Conservation (phyloP, 2,888 invertebrate genomes). For the Corbicula japonica region DNA sequence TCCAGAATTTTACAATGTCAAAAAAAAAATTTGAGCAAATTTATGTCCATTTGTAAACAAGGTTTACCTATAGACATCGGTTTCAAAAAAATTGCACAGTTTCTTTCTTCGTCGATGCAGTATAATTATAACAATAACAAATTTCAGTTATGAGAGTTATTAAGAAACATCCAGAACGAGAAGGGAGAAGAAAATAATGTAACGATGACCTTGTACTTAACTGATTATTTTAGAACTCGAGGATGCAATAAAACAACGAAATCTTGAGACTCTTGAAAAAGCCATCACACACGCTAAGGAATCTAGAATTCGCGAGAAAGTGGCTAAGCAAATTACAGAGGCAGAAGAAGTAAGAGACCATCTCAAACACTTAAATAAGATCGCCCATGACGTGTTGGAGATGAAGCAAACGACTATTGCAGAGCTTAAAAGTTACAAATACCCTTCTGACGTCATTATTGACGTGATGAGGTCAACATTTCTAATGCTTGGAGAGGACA, state of each 20-base stretch:
- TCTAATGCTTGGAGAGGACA: conserved; percentile 66
- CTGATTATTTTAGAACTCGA: conserved; percentile 52
- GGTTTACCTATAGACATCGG: no score
- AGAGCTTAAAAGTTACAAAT: conserved; percentile 70
- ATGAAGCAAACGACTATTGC: conserved; percentile 73
- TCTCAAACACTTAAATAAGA: conserved; percentile 63
- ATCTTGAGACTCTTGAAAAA: conserved; percentile 63
- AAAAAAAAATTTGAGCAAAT: no score
- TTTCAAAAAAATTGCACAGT: no score
- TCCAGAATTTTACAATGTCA: no score
- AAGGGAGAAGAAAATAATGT: no score
- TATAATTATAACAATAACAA: no score
- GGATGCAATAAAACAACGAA: conserved; percentile 66
- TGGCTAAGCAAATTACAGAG: conserved; percentile 62
- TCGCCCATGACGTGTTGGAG: conserved; percentile 69
- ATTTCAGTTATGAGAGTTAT: no score
- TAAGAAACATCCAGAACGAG: no score
- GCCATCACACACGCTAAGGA: conserved; percentile 61
- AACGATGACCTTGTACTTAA: no score
- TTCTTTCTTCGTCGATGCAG: no score
- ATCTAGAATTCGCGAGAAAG: conserved; percentile 56
- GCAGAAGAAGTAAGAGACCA: conserved; percentile 70
- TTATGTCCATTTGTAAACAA: no score
- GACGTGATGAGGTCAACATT: conserved; percentile 72
- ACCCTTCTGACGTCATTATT: conserved; percentile 55